Evolutionary conservation across 2,113 vertebrate genomes (phyloP), one percentile per base, ranked within the genome.

Genomic region (Nycticryphes semicollaris): DNA sequence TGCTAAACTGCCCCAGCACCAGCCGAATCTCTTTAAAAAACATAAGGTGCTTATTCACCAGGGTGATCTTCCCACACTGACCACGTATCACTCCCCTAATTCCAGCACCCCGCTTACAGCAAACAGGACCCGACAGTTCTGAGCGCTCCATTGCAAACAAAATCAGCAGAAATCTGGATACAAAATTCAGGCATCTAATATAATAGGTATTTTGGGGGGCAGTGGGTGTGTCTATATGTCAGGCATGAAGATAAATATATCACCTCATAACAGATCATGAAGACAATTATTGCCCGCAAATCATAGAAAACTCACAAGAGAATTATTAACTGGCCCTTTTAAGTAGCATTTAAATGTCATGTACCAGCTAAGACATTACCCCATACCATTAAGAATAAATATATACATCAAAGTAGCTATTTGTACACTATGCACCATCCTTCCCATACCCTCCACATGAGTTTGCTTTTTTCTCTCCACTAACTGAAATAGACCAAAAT

Each of bases 81-180:
- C 3, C 62, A 73, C 0, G 0, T 14, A 31, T 20, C 4, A 0
- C 24, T 68, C 33, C 64, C 89, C 54, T 22, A 13, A 14, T n/a
- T 15, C 48, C 14, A 13, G 53, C 62, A 91, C 9, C 25, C 74
- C 14, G 7, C 3, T 23, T 37, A 13, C 20, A 66, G 43, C 57
- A 45, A 68, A 84, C 12, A 35, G 35, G 69, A n/a, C 27, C 76
- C 66, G 63, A 22, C 45, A 83, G 25, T 10, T 25, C 48, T 0
- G 1, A 76, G 37, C 22, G 31, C 63, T 47, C 41, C 30, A 27
- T 1, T 37, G 57, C 31, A 73, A 60, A 64, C 39, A 78, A 66
- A 41, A 48, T 12, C 67, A 76, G 25, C 59, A 91, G 18, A 64
- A 77, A 83, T 45, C 15, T 21, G 67, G 39, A 37, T 24, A 89